Evolutionary conservation across 2,888 invertebrate genomes (phyloP), one percentile per base, ranked within the genome.

Genomic region (Netelia virgata): DNA sequence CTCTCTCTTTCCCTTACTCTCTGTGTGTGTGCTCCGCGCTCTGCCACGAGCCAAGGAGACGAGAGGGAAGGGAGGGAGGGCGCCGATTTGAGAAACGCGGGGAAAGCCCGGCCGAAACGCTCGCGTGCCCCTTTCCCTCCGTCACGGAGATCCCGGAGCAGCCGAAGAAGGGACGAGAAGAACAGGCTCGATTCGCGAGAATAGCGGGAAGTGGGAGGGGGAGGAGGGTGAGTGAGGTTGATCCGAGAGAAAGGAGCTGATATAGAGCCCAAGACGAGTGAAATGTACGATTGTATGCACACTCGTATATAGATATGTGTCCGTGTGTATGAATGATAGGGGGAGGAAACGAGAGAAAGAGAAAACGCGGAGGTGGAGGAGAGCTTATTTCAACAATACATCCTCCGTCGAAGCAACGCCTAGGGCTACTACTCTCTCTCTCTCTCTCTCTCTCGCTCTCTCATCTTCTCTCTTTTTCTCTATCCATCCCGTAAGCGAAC

Each of bases 331-430:
- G 59, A 41, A 50, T 63, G 74, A 76, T 64, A 64, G 84, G 80
- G 76, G 36, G 75, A 81, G 78, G 69, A 72, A 72, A 66, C 70
- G 72, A 79, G 70, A 83, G 63, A 72, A 79, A 70, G 78, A 72
- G 78, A 84, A 72, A 76, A 83, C 59, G 79, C 43, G 57, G 83
- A 78, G 86, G 86, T 81, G 79, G 80, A 74, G 88, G 87, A 88
- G 85, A 88, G 89, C 89, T 91, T 91, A 91, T 90, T 87, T 90
- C 88, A 89, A 91, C 91, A 91, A 91, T 91, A 91, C 91, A 91
- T 88, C 88, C 89, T 89, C 83, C 87, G 66, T 79, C 47, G 89
- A 86, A 87, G 87, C 84, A 88, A 87, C 86, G 84, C 87, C 82
- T 86, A 87, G 86, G 88, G 86, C 36, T 36, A 36, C 36, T 36